Conservation (phyloP, 2,888 invertebrate genomes). For the Eupithecia insigniata region DNA sequence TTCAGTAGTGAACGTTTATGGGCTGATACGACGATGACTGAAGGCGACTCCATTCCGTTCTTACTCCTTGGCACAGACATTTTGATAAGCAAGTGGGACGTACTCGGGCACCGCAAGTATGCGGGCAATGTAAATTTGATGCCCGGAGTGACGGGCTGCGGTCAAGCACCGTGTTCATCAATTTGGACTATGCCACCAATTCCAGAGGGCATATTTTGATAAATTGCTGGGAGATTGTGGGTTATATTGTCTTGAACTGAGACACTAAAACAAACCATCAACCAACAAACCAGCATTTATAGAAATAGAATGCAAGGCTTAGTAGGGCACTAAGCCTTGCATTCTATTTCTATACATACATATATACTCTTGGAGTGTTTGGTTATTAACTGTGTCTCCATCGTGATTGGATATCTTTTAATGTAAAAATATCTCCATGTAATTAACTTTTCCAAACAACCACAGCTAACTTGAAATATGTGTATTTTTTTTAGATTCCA, state of each 20-base stretch:
- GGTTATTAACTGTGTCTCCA: neutral
- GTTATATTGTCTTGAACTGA: slow-evolving; percentile 6
- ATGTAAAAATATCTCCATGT: neutral
- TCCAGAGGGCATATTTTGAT: slow-evolving; percentile 56
- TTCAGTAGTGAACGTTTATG: neutral
- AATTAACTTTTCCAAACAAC: neutral
- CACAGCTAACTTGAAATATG: neutral
- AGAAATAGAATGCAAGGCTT: too few relatives aligned
- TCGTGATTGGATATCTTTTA: neutral
- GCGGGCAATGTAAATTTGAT: slow-evolving; percentile 78
- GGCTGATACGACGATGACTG: neutral
- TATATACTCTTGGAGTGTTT: neutral
- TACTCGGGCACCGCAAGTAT: slow-evolving; percentile 70
- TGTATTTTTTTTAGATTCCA: neutral
- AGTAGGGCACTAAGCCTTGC: too few relatives aligned
- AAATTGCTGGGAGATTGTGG: slow-evolving; percentile 43
- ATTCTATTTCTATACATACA: too few relatives aligned
- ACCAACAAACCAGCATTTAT: too few relatives aligned
- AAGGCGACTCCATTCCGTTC: neutral
- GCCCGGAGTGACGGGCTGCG: slow-evolving; percentile 67
- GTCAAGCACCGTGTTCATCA: slow-evolving; percentile 61
- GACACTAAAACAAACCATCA: neutral
- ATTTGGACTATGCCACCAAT: slow-evolving; percentile 65
- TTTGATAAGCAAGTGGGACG: slow-evolving; percentile 55
- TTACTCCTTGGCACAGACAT: slow-evolving; percentile 26